These are phyloP conservation scores for Graphium colonna DNA, from an alignment of 2,888 invertebrate species.

Conservation along the genomic window DNA sequence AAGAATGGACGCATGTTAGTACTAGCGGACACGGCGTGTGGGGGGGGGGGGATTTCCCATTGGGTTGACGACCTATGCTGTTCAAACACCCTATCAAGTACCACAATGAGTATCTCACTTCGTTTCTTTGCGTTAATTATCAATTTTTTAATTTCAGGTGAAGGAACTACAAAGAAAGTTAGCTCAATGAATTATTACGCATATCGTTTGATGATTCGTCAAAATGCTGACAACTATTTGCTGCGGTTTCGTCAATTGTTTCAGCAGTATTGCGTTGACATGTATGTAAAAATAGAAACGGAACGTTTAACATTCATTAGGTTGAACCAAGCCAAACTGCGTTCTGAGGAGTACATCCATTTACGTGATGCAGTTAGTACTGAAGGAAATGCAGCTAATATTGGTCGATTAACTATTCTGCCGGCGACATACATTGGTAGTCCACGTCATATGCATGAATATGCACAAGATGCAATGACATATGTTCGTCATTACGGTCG, in stretches of 20 bases:
- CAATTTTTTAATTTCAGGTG: background rate
- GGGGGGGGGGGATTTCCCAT: too few relatives aligned
- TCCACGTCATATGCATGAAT: too few relatives aligned
- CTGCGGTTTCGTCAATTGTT: slow-evolving; percentile 22
- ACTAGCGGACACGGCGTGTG: too few relatives aligned
- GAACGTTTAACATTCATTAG: slow-evolving; percentile 26
- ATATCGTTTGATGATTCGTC: too few relatives aligned
- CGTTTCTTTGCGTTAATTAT: too few relatives aligned
- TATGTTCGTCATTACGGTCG: slow-evolving; percentile 32
- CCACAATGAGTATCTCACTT: too few relatives aligned
- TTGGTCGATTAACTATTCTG: slow-evolving; percentile 27
- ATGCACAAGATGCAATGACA: too few relatives aligned
- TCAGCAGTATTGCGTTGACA: slow-evolving; percentile 25
- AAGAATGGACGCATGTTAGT: too few relatives aligned
- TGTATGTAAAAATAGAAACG: slow-evolving; percentile 4
- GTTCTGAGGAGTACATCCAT: slow-evolving; percentile 25
- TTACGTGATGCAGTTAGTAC: slow-evolving; percentile 25
- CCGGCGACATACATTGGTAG: slow-evolving; percentile 19
- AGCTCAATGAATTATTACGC: background rate
- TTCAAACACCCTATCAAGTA: too few relatives aligned
- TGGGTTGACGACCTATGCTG: too few relatives aligned
- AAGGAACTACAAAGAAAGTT: background rate
- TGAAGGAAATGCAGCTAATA: slow-evolving; percentile 10
- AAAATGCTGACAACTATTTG: too few relatives aligned
- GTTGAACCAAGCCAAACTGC: slow-evolving; percentile 28